Evolutionary conservation across 2,888 invertebrate species (phyloP).

Genomic region (Cancer borealis): DNA sequence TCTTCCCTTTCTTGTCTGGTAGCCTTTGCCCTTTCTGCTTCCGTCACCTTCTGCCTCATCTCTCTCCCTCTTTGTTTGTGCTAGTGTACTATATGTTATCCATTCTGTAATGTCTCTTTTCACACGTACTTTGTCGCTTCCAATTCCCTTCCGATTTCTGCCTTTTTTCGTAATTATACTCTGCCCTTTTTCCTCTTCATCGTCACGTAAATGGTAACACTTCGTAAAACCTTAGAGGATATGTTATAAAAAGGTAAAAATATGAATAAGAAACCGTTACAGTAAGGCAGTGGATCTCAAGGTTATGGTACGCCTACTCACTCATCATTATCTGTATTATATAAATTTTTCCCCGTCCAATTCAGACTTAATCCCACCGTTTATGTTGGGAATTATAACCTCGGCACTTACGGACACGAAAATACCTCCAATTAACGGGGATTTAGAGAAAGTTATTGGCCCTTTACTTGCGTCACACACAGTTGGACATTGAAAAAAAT

Average conservation of each 20-base stretch:
- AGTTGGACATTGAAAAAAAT: neutral
- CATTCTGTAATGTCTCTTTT: too few species aligned
- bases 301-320: neutral
- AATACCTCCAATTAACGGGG: constrained; percentile 24
- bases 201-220: neutral
- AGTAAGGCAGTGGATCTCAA: neutral
- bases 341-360: neutral
- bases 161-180: too few species aligned
- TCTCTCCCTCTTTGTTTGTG: too few species aligned
- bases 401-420: constrained; percentile 14
- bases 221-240: neutral
- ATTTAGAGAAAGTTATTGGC: constrained; percentile 10
- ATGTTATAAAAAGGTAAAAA: neutral
- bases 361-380: neutral
- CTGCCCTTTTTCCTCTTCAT: neutral
- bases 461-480: neutral
- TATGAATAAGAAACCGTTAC: neutral
- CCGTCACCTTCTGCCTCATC: too few species aligned
- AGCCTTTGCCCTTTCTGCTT: too few species aligned
- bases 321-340: neutral
- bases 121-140: too few species aligned
- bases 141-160: too few species aligned
- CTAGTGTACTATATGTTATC: too few species aligned
- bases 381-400: constrained; percentile 24
- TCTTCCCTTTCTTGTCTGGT: too few species aligned